Evolutionary conservation across 1,140 invertebrate genomes (phyloP), one percentile per base, ranked within the genome.

Genomic region (Brachionus manjavacas): DNA sequence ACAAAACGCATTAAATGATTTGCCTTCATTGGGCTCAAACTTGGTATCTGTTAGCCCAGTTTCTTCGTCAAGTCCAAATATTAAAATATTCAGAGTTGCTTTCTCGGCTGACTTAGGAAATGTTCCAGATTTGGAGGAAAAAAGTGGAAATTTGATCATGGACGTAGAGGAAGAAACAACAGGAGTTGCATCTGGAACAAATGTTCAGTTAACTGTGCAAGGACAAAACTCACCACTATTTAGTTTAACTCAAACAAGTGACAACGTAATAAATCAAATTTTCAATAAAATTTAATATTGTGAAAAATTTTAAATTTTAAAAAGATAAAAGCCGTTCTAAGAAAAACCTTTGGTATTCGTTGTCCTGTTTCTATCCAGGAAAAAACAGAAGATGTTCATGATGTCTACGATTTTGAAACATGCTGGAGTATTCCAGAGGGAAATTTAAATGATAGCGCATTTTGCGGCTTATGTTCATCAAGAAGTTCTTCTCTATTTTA

Each of bases 381-480:
- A 39, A 64, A 25, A 23, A n/a, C 35, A 23, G 4, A 6, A n/a
- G 52, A 64, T 28, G 55, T 83, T 66, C n/a, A 39, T 66, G 20
- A 23, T 41, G 4, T 66, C 12, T 35, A 66, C 41, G 80, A 83
- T 16, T 83, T 66, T 83, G 80, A 83, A 14, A 68, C 66, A 41
- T 39, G 16, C 20, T 9, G 16, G n/a, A 20, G 39, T 20, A n/a
- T 35, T 20, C 8, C 16, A 8, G 43, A 66, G 9, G 14, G 39
- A 66, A 6, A 25, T 43, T 25, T 83, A 41, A 70, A 20, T 39
- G 23, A 64, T 20, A 39, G 4, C 46, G 80, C 55, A 31, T 83
- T 83, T 66, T 83, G 80, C 43, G 80, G 80, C 16, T 14, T 66
- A 49, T 66, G 55, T 49, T 66, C 80, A n/a, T n/a, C 23, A 55